Evolutionary conservation across 1,140 invertebrate species (phyloP).

Genomic region (Cylas formicarius): DNA sequence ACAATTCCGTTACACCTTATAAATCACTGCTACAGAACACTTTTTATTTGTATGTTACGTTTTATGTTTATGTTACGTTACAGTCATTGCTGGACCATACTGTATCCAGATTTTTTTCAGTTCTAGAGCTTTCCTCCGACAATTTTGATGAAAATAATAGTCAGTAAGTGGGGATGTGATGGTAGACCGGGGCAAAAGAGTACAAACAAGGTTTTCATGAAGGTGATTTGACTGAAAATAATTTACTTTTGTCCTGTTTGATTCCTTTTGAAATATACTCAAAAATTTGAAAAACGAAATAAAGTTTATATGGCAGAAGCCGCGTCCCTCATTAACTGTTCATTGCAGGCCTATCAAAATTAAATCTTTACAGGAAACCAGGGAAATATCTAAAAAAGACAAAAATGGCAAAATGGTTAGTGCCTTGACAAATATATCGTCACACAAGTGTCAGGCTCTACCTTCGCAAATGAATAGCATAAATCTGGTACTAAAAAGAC

Average conservation of each 20-base stretch:
- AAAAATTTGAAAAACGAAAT: too few species aligned
- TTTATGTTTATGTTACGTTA: conserved; percentile 7
- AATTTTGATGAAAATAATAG: conserved; percentile 3
- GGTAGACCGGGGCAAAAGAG: too few species aligned
- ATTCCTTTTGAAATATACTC: conserved; percentile 7
- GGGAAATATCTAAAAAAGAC: conserved; percentile 8
- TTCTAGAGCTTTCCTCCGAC: conserved; percentile 2
- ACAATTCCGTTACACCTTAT: not conserved
- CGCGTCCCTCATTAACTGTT: conserved; percentile 1
- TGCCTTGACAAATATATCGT: conserved; percentile 9
- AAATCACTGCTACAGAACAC: conserved; percentile 7
- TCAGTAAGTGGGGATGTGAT: too few species aligned
- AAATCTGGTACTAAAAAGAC: conserved; percentile 4
- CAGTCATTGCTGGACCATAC: conserved; percentile 4
- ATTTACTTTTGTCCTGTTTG: conserved; percentile 12
- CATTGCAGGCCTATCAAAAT: conserved; percentile 10
- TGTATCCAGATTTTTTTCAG: conserved; percentile 2
- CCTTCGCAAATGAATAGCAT: conserved; percentile 9
- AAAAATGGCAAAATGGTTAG: conserved; percentile 8
- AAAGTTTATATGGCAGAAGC: conserved; percentile 1
- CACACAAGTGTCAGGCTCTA: conserved; percentile 9
- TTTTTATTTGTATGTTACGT: too few species aligned
- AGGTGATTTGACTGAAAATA: conserved; percentile 5
- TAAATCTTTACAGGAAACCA: conserved; percentile 6
- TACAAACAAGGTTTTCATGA: conserved; percentile 4